Percentiles rank a stretch among this genome's conserved stretches.
Evolutionary conservation across 2,888 invertebrate species (phyloP).

Genomic region (Spatulosminthurus flaviceps): DNA sequence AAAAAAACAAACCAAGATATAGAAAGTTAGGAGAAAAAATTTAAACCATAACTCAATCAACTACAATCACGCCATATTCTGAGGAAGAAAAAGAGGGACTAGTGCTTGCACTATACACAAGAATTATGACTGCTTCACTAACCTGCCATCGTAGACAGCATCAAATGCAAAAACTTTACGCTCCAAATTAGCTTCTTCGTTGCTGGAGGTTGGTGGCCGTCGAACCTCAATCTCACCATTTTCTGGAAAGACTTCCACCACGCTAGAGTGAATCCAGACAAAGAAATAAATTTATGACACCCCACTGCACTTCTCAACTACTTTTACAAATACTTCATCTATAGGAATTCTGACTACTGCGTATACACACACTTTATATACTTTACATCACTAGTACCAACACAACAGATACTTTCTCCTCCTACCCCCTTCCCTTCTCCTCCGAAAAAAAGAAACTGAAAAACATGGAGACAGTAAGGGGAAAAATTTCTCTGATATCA

Average conservation of each 20-base stretch:
- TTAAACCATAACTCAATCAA: constrained; percentile 18
- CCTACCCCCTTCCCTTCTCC: not conserved
- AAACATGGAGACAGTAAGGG: too few species aligned
- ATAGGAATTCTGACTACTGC: not conserved
- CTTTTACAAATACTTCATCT: constrained; percentile 10
- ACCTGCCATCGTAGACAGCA: constrained; percentile 91
- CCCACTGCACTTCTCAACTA: constrained; percentile 29
- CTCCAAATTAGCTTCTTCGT: constrained; percentile 52
- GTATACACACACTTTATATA: not conserved
- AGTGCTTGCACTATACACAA: not conserved
- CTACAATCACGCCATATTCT: constrained; percentile 5
- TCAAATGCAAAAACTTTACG: constrained; percentile 95
- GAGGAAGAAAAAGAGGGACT: constrained; percentile 1
- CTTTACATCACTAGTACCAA: too few species aligned
- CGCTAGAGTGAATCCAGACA: constrained; percentile 67
- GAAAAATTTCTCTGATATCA: too few species aligned
- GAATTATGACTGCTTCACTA: constrained; percentile 64
- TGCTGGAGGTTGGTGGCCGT: constrained; percentile 72
- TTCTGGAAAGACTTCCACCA: constrained; percentile 83
- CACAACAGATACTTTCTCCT: constrained; percentile 15
- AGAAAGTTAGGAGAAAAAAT: constrained; percentile 12
- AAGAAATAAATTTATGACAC: constrained; percentile 46
- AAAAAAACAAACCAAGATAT: not conserved
- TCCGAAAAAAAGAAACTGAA: not conserved
- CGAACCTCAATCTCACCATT: constrained; percentile 90